Evolutionary conservation across 2,888 invertebrate species (phyloP).

Genomic region (Microdon myrmicae): DNA sequence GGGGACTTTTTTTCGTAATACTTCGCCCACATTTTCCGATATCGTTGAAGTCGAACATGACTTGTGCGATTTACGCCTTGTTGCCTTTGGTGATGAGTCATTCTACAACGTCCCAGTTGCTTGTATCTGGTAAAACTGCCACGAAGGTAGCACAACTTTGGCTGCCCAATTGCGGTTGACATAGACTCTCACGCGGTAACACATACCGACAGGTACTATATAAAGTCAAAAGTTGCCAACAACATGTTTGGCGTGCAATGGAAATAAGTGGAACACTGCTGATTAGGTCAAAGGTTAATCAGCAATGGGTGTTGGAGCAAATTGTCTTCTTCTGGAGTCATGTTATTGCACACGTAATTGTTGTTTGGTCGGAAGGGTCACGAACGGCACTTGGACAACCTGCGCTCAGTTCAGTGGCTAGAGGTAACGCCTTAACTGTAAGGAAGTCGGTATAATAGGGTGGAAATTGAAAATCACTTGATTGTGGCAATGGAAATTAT

Average conservation of each 20-base stretch:
- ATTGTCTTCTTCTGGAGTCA: slow-evolving; percentile 17
- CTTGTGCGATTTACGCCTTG: no score
- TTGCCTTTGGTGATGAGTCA: no score
- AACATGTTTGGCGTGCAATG: slow-evolving; percentile 17
- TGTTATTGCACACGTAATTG: slow-evolving; percentile 21
- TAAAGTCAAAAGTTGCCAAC: slow-evolving; percentile 47
- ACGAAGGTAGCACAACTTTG: no score
- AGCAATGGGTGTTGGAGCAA: slow-evolving; percentile 36
- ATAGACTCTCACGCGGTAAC: slow-evolving; percentile 1
- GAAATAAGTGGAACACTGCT: slow-evolving; percentile 11
- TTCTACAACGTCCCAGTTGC: no score
- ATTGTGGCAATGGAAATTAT: slow-evolving; percentile 12
- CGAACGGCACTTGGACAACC: slow-evolving; percentile 20
- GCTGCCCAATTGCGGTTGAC: slow-evolving; percentile 26
- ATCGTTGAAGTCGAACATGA: no score
- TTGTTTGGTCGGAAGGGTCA: slow-evolving; percentile 28
- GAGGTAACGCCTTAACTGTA: slow-evolving; percentile 20
- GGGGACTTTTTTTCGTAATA: no score
- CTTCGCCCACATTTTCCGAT: no score
- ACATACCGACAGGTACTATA: background rate
- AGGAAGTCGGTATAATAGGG: slow-evolving; percentile 28
- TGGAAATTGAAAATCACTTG: slow-evolving; percentile 39
- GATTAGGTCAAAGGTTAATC: slow-evolving; percentile 16
- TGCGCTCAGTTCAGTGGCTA: slow-evolving; percentile 18
- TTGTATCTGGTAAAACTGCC: no score